Percentiles rank a stretch among this genome's conserved stretches.
These are phyloP conservation scores for Notoglanidium macrostoma DNA, from an alignment of 2,797 vertebrate species.

Conservation along the genomic window DNA sequence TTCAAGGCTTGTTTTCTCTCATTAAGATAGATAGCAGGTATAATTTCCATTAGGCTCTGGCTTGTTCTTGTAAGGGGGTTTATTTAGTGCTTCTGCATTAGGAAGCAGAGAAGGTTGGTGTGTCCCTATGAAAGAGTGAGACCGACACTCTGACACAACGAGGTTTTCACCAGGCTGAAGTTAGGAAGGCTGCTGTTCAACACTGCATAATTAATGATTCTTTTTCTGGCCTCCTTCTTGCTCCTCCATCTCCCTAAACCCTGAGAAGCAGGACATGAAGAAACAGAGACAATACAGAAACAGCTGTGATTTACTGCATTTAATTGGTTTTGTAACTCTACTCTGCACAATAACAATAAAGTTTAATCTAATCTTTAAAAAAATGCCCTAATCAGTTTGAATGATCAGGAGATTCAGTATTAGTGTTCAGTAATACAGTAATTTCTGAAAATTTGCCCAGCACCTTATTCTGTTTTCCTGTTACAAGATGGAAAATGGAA, in stretches of 20 bases:
- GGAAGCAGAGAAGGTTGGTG: constrained; percentile 38
- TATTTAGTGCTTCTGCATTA: constrained; percentile 1
- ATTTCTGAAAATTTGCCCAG: constrained; percentile 10
- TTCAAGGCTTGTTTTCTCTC: constrained; percentile 2
- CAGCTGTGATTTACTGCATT: background rate
- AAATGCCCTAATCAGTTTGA: constrained; percentile 4
- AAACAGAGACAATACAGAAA: constrained; percentile 37
- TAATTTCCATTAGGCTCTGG: constrained; percentile 10
- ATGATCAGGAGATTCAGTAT: background rate
- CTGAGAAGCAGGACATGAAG: constrained; percentile 59
- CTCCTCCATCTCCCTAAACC: constrained; percentile 54
- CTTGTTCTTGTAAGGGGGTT: background rate
- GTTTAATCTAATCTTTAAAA: no score
- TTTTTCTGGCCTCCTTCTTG: constrained; percentile 70
- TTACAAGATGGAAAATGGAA: background rate
- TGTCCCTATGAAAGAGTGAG: constrained; percentile 51
- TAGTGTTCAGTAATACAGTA: background rate
- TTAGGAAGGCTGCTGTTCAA: constrained; percentile 68
- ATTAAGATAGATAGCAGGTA: constrained; percentile 15
- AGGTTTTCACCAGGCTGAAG: constrained; percentile 63
- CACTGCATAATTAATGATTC: constrained; percentile 76
- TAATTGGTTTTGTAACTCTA: no score
- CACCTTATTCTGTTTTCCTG: constrained; percentile 7
- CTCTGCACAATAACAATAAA: no score
- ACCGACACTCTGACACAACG: constrained; percentile 54